Evolutionary conservation across 2,888 invertebrate genomes (phyloP).

Genomic region (Nasonia oneida): DNA sequence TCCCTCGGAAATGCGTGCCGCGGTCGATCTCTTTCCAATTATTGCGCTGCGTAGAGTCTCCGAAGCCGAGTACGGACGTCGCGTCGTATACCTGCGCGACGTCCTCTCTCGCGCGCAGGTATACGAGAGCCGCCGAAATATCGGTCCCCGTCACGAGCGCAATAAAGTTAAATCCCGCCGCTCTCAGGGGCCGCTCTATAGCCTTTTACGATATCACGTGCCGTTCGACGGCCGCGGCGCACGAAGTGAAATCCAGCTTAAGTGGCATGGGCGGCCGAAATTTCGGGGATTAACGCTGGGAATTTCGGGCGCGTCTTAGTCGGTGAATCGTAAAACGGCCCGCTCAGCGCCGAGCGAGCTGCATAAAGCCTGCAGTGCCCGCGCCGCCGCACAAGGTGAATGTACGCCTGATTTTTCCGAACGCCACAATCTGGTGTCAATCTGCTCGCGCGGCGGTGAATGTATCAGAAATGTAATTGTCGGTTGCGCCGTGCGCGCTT

Average conservation of each 20-base stretch:
- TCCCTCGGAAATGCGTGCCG: neutral
- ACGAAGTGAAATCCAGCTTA: neutral
- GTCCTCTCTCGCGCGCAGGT: neutral
- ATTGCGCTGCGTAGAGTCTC: neutral
- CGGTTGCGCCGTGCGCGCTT: slow-evolving; percentile 2
- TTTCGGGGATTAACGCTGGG: slow-evolving; percentile 5
- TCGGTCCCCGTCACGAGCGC: slow-evolving; percentile 6
- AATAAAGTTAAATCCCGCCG: slow-evolving; percentile 13
- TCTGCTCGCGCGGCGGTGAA: neutral
- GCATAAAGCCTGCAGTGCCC: neutral
- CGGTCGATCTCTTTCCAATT: too few species aligned
- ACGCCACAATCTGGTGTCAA: slow-evolving; percentile 4
- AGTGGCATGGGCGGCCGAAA: neutral
- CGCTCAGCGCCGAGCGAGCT: neutral
- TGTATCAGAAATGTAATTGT: slow-evolving; percentile 14
- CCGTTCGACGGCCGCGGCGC: neutral
- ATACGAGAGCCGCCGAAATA: slow-evolving; percentile 3
- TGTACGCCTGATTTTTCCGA: slow-evolving; percentile 7
- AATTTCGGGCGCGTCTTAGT: neutral
- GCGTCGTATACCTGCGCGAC: neutral
- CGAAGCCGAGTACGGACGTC: too few species aligned
- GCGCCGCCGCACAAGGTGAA: neutral
- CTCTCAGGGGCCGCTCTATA: neutral
- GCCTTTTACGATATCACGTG: slow-evolving; percentile 14
- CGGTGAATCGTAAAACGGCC: slow-evolving; percentile 14